Conservation (phyloP, 92 coral and sea anemone genomes). For the Blastomussa wellsi region DNA sequence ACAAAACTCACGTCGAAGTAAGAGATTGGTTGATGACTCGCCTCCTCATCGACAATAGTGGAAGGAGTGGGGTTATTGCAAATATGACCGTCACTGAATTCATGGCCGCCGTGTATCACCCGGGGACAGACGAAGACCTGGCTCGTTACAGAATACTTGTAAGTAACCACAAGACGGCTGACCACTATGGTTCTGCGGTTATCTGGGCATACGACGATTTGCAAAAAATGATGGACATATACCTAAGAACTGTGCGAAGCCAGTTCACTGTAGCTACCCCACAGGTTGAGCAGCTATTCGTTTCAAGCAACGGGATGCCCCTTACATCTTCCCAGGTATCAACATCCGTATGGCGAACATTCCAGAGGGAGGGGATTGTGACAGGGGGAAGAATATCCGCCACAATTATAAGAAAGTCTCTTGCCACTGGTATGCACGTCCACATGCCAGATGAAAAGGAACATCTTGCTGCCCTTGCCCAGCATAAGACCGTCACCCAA, state of each 20-base stretch:
- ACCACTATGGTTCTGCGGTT: constrained; percentile 54
- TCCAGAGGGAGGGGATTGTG: constrained; percentile 52
- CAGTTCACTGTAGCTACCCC: constrained; percentile 12
- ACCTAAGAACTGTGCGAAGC: constrained; percentile 42
- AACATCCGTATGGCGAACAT: constrained; percentile 45
- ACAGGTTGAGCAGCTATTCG: constrained; percentile 37
- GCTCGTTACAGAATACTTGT: constrained; percentile 54
- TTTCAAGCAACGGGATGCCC: constrained; percentile 54
- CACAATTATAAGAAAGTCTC: constrained; percentile 52
- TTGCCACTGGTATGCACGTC: constrained; percentile 56
- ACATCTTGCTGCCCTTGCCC: constrained; percentile 59
- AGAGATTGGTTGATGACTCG: constrained; percentile 42
- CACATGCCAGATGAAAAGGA: constrained; percentile 56
- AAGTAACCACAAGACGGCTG: constrained; percentile 55
- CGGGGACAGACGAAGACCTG: constrained; percentile 49
- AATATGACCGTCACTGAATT: constrained; percentile 30
- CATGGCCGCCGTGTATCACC: constrained; percentile 46
- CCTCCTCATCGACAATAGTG: constrained; percentile 28
- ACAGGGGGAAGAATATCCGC: constrained; percentile 33
- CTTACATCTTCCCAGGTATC: constrained; percentile 61
- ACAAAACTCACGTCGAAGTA: constrained; percentile 24
- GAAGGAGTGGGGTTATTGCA: constrained; percentile 21
- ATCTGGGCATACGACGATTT: constrained; percentile 57
- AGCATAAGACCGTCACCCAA: constrained; percentile 53
- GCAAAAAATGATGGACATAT: constrained; percentile 38